Evolutionary conservation across 2,113 vertebrate genomes (phyloP).

Genomic region (human (Homo sapiens)): GRCh38 chr3:42349501-42350000

Average conservation of each 20-base stretch:
- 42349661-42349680: background rate
- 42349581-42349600: background rate
- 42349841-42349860: background rate
- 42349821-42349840: background rate
- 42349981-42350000: background rate
- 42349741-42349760: background rate
- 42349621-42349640: conserved; percentile 1
- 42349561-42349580: background rate
- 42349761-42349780: background rate
- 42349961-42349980: background rate
- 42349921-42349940: background rate
- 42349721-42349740: background rate
- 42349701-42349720: background rate
- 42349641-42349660: background rate
- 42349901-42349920: background rate
- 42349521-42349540: too few species aligned
- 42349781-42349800: background rate
- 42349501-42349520: too few species aligned
- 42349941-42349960: background rate
- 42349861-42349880: background rate
- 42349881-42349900: conserved; percentile 50
- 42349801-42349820: background rate
- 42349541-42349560: background rate
- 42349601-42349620: background rate
- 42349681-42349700: background rate